These are phyloP conservation scores for Geothlypis trichas DNA, from an alignment of 2,113 vertebrate species.

Conservation along the genomic window DNA sequence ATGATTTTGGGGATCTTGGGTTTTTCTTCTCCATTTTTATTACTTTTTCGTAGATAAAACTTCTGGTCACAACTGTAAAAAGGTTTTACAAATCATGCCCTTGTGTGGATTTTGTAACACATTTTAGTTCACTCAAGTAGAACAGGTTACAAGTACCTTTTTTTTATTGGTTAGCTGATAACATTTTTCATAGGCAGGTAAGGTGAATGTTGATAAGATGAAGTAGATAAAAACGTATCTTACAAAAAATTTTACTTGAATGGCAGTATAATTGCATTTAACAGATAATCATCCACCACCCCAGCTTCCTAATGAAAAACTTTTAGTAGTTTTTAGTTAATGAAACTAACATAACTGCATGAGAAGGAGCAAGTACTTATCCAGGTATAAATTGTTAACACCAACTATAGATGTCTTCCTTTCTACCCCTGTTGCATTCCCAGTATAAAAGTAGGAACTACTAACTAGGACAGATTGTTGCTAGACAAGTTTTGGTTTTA, in stretches of 20 bases:
- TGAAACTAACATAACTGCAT: conserved; percentile 59
- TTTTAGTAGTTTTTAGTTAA: conserved; percentile 23
- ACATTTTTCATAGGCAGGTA: background rate
- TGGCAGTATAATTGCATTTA: conserved; percentile 41
- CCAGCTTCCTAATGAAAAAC: background rate
- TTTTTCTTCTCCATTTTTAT: background rate
- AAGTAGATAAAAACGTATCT: background rate
- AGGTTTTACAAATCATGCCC: background rate
- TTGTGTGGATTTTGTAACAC: background rate
- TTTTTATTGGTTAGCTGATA: background rate
- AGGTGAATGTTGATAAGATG: background rate
- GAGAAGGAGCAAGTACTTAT: conserved; percentile 32
- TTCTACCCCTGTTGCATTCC: conserved; percentile 39
- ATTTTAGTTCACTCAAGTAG: background rate
- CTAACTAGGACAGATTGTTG: conserved; percentile 69
- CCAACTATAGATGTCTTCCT: conserved; percentile 9
- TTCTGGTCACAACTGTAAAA: background rate
- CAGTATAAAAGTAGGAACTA: conserved; percentile 56
- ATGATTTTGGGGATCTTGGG: background rate
- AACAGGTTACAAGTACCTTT: background rate
- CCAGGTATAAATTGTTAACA: conserved; percentile 49
- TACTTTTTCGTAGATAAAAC: background rate
- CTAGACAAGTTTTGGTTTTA: conserved; percentile 57
- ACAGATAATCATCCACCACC: background rate
- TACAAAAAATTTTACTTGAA: conserved; percentile 5